Percentiles rank a stretch among this genome's conserved stretches.
phyloP scores from a whole-genome alignment of 2,797 vertebrate genomes.

The Cyclopterus lumpus region DNA sequence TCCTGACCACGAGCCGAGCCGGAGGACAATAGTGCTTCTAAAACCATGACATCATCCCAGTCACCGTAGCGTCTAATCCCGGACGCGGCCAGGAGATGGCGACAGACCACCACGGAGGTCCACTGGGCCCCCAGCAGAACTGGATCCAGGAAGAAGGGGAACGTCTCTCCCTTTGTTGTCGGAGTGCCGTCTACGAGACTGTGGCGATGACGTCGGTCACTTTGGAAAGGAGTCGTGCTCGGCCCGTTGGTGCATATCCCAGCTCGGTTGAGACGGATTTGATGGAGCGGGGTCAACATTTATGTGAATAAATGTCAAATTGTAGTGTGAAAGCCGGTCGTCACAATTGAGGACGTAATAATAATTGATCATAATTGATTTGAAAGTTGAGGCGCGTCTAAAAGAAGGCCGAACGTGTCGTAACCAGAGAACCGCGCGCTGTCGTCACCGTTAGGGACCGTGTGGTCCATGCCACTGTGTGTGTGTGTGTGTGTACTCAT shows the following conservation, averaged over 20 bases:
- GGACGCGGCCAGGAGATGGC: constrained; percentile 66
- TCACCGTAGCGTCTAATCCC: constrained; percentile 8
- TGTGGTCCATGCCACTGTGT: constrained; percentile 35
- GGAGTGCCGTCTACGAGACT: constrained; percentile 69
- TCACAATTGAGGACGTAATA: neutral
- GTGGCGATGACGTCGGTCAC: constrained; percentile 66
- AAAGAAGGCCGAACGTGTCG: neutral
- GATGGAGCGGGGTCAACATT: neutral
- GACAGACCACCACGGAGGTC: constrained; percentile 32
- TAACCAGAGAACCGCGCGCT: constrained; percentile 10
- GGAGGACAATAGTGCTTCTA: constrained; percentile 73
- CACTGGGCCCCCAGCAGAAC: constrained; percentile 44
- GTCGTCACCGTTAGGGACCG: constrained; percentile 18
- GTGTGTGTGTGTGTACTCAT: constrained; percentile 34
- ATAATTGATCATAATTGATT: neutral
- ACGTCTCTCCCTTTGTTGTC: constrained; percentile 77
- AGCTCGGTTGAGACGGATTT: neutral
- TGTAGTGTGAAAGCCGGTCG: neutral
- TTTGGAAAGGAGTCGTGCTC: constrained; percentile 29
- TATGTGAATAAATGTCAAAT: neutral
- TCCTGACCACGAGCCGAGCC: constrained; percentile 68
- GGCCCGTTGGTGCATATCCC: neutral
- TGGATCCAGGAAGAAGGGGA: constrained; percentile 44
- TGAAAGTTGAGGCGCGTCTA: neutral
- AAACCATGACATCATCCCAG: constrained; percentile 80